Evolutionary conservation across 2,888 invertebrate species (phyloP).

Genomic region (Lasioglossum oenotherae): DNA sequence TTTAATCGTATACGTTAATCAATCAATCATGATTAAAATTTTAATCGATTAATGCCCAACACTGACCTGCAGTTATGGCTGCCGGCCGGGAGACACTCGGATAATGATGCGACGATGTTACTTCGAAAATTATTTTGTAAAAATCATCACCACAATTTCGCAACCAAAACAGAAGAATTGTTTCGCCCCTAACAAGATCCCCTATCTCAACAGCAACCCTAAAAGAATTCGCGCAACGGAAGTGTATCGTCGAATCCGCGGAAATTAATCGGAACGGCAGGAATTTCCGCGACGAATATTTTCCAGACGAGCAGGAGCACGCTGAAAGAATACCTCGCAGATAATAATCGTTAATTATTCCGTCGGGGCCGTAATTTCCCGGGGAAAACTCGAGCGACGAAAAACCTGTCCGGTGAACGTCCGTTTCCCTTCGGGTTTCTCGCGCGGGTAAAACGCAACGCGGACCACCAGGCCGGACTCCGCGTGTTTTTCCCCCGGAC

Average conservation of each 20-base stretch:
- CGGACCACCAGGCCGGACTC: conserved; percentile 4
- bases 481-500: conserved; percentile 44
- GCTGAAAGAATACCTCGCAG: conserved; percentile 37
- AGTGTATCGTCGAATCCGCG: conserved; percentile 9
- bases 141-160: too few relatives aligned
- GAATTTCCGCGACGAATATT: conserved; percentile 26
- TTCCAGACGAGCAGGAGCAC: conserved; percentile 16
- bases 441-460: background rate
- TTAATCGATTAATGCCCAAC: too few relatives aligned
- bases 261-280: conserved; percentile 36
- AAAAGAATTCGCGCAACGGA: conserved; percentile 4
- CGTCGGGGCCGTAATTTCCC: conserved; percentile 35
- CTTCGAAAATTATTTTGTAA: background rate
- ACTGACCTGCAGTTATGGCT: background rate
- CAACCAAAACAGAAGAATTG: too few relatives aligned
- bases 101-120: background rate
- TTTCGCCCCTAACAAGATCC: background rate
- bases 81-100: background rate
- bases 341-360: conserved; percentile 63
- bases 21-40: too few relatives aligned
- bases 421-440: conserved; percentile 12
- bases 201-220: background rate
- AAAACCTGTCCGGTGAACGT: conserved; percentile 13
- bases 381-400: conserved; percentile 5
- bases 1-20: too few relatives aligned